Percentiles rank a stretch among this genome's conserved stretches.
Conservation (phyloP, 2,113 vertebrate genomes). For the Brachionichthys hirsutus region DNA sequence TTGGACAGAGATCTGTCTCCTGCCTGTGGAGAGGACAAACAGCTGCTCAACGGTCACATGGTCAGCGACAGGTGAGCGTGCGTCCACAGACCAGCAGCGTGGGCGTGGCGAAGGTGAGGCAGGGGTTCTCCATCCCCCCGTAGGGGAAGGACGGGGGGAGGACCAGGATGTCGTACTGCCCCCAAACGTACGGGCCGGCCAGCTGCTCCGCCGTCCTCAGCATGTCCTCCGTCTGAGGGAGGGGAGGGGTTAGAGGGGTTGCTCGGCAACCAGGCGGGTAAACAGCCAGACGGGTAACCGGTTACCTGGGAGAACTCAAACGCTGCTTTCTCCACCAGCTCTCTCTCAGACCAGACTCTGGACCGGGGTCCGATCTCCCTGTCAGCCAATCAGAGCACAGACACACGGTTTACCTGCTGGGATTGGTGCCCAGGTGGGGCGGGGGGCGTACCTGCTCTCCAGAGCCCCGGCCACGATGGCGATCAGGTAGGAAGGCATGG, state of each 20-base stretch:
- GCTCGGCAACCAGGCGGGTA: too few species aligned
- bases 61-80: neutral
- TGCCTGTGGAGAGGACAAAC: slow-evolving; percentile 75
- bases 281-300: too few species aligned
- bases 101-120: slow-evolving; percentile 94
- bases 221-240: slow-evolving; percentile 90
- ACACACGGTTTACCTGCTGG: slow-evolving; percentile 12
- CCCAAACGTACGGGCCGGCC: slow-evolving; percentile 93
- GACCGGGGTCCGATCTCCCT: slow-evolving; percentile 92
- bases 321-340: slow-evolving; percentile 88
- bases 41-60: slow-evolving; percentile 9
- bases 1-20: slow-evolving; percentile 92
- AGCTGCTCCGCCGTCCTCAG: slow-evolving; percentile 90
- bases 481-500: slow-evolving; percentile 93
- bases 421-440: neutral
- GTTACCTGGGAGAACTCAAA: slow-evolving; percentile 92
- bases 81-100: slow-evolving; percentile 84
- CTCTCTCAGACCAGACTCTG: slow-evolving; percentile 94
- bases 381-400: slow-evolving; percentile 40
- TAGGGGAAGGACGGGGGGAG: slow-evolving; percentile 96
- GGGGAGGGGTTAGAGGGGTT: too few species aligned
- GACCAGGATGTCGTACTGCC: slow-evolving; percentile 92
- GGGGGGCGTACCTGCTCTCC: slow-evolving; percentile 86
- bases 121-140: slow-evolving; percentile 98
- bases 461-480: slow-evolving; percentile 92